Conservation (phyloP, 2,888 invertebrate genomes). For the Ochropleura plecta region DNA sequence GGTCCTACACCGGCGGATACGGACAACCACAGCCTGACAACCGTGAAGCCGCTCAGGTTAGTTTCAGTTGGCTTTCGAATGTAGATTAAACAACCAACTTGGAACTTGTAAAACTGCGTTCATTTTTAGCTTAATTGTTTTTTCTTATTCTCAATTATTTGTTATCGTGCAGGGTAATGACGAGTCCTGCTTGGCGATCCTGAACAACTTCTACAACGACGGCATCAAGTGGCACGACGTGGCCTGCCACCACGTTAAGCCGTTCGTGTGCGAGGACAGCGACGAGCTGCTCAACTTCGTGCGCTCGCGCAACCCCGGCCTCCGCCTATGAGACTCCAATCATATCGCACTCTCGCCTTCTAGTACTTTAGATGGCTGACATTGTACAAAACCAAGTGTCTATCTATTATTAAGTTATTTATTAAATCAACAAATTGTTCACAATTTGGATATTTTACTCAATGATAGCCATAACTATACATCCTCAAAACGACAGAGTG, state of each 20-base stretch:
- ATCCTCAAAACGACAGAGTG: slow-evolving; percentile 46
- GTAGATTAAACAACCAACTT: not conserved
- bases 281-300: slow-evolving; percentile 97
- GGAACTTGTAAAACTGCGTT: not conserved
- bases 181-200: slow-evolving; percentile 96
- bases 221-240: slow-evolving; percentile 97
- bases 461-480: slow-evolving; percentile 60
- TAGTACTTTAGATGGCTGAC: slow-evolving; percentile 82
- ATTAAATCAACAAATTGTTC: slow-evolving; percentile 75
- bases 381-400: slow-evolving; percentile 88
- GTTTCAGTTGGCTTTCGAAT: slow-evolving; percentile 15
- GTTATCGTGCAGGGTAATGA: slow-evolving; percentile 93
- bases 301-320: slow-evolving; percentile 96
- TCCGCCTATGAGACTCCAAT: slow-evolving; percentile 92
- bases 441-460: slow-evolving; percentile 64
- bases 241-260: slow-evolving; percentile 96
- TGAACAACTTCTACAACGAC: slow-evolving; percentile 98
- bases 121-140: not conserved
- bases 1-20: slow-evolving; percentile 97
- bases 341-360: slow-evolving; percentile 71
- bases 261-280: slow-evolving; percentile 97
- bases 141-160: not conserved
- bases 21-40: slow-evolving; percentile 97
- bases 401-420: slow-evolving; percentile 87
- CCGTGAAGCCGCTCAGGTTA: slow-evolving; percentile 96